Evolutionary conservation across 2,888 invertebrate species (phyloP).

Genomic region (Atethmia centrago): DNA sequence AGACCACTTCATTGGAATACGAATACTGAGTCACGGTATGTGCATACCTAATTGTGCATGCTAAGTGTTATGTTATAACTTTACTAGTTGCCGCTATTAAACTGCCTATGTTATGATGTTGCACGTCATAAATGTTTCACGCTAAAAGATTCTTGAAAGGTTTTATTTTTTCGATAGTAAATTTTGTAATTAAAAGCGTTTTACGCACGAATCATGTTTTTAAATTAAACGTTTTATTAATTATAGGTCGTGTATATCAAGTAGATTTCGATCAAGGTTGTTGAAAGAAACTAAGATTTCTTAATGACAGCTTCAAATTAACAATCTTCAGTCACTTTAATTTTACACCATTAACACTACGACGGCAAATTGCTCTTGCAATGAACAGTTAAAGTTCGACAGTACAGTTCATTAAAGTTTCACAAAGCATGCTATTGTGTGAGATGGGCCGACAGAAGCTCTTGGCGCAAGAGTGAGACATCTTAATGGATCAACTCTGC

Average conservation of each 20-base stretch:
- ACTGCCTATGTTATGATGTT: conserved; percentile 44
- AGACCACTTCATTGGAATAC: conserved; percentile 57
- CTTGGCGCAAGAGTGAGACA: conserved; percentile 70
- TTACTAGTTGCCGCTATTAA: conserved; percentile 46
- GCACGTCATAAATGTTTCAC: conserved; percentile 46
- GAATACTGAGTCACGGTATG: conserved; percentile 56
- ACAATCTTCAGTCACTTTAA: conserved; percentile 28
- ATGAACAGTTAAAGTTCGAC: conserved; percentile 69
- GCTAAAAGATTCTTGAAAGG: conserved; percentile 38
- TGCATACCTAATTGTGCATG: conserved; percentile 63
- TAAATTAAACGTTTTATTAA: conserved; percentile 20
- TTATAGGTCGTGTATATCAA: conserved; percentile 15
- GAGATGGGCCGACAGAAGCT: conserved; percentile 68
- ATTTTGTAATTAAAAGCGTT: conserved; percentile 29
- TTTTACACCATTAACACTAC: conserved; percentile 49
- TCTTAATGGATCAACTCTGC: conserved; percentile 74
- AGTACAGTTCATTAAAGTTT: conserved; percentile 74
- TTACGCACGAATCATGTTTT: conserved; percentile 4
- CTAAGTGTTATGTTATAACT: conserved; percentile 49
- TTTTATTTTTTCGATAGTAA: conserved; percentile 23
- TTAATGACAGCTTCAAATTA: conserved; percentile 19
- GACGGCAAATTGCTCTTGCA: conserved; percentile 67
- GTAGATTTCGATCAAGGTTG: conserved; percentile 20
- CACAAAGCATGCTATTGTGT: conserved; percentile 76
- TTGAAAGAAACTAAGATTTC: conserved; percentile 28